Percentiles rank a stretch among this genome's conserved stretches.
Conservation (phyloP, 2,888 invertebrate species). For the Scrobipalpa atriplicella region DNA sequence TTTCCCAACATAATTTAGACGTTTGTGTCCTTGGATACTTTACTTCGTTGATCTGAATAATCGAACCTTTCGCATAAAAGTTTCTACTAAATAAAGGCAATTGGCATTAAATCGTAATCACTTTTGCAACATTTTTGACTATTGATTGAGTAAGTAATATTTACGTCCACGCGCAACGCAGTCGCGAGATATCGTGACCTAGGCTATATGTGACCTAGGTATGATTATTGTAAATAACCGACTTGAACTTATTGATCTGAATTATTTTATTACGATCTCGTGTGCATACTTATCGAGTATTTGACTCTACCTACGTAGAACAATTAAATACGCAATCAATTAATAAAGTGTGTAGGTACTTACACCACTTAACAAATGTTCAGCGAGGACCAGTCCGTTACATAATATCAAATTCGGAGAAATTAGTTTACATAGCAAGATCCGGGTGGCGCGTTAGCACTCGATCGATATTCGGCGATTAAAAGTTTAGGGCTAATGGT, state of each 20-base stretch:
- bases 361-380: slow-evolving; percentile 25
- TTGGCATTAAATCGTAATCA: slow-evolving; percentile 14
- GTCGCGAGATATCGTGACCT: not conserved
- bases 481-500: not conserved
- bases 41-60: slow-evolving; percentile 34
- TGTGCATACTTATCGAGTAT: not conserved
- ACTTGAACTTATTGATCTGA: too few relatives aligned
- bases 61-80: slow-evolving; percentile 34
- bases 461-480: slow-evolving; percentile 23
- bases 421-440: slow-evolving; percentile 43
- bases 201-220: too few relatives aligned
- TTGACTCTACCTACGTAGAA: not conserved
- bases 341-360: not conserved
- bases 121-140: slow-evolving; percentile 15
- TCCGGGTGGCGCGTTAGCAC: slow-evolving; percentile 30
- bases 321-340: slow-evolving; percentile 21
- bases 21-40: slow-evolving; percentile 54
- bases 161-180: not conserved
- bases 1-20: slow-evolving; percentile 51
- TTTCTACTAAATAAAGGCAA: slow-evolving; percentile 36
- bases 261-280: not conserved
- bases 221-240: too few relatives aligned
- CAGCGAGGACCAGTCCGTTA: slow-evolving; percentile 53
- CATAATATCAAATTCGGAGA: slow-evolving; percentile 56
- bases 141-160: not conserved